Percentiles rank a stretch among this genome's conserved stretches.
phyloP scores from a whole-genome alignment of 2,888 invertebrate genomes.

The Galeopsomyia nigrocyanea region DNA sequence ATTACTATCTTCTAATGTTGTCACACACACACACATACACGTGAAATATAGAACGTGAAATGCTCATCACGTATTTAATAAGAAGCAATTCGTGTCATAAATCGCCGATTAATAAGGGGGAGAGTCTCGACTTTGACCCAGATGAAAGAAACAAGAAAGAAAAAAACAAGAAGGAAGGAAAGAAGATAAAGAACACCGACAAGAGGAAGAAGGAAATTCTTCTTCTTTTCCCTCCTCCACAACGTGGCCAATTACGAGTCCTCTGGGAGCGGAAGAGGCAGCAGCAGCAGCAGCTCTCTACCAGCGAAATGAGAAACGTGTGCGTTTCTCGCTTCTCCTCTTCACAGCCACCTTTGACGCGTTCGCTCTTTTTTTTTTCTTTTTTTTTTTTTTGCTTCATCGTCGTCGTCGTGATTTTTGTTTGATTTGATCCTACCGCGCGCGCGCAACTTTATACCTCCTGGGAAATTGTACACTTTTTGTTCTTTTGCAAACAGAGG shows the following conservation, averaged over 20 bases:
- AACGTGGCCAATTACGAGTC: slow-evolving; percentile 23
- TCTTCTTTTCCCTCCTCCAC: not conserved
- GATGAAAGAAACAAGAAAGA: not conserved
- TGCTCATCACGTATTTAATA: slow-evolving; percentile 47
- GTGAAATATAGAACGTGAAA: no score
- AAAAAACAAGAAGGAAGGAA: slow-evolving; percentile 5
- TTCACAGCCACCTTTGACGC: not conserved
- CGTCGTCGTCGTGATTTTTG: no score
- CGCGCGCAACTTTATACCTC: no score
- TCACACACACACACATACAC: no score
- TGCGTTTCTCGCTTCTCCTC: not conserved
- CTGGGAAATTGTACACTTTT: no score
- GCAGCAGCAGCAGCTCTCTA: not conserved
- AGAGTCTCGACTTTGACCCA: no score
- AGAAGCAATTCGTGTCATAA: slow-evolving; percentile 21
- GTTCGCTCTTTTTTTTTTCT: no score
- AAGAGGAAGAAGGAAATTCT: not conserved
- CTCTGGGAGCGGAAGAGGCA: slow-evolving; percentile 2
- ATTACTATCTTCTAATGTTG: no score
- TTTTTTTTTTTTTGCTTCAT: no score
- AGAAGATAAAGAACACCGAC: not conserved
- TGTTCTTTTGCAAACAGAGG: no score
- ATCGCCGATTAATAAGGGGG: slow-evolving; percentile 37
- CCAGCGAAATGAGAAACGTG: slow-evolving; percentile 33
- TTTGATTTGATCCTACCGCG: no score